Base-by-base conservation (phyloP, 2,113 vertebrate species). In the Etia nguti region DNA sequence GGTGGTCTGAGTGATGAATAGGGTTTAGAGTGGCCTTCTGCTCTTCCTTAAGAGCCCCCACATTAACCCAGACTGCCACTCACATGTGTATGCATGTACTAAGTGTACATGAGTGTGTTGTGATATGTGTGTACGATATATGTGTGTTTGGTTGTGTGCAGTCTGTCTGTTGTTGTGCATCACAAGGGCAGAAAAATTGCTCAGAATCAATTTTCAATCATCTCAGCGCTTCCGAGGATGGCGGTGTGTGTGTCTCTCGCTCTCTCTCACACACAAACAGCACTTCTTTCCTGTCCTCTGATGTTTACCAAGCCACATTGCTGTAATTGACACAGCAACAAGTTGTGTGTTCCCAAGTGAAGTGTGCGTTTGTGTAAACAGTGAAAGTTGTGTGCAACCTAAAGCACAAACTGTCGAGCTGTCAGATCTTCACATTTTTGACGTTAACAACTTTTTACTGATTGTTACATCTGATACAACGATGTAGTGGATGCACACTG, bases 1-100 rank as follows among this genome's bases (percentile, higher is more conserved):
- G 93, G 94, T 94, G 93, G 93, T 95, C 93, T 84, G 75, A 86
- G 83, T 92, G 85, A 94, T 93, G 91, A 95, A 93, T 87, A 75
- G 86, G 88, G 50, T 93, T 94, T 91, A 91, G 85, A 91, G 89
- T 87, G 91, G 84, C 91, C 89, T 92, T 88, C 81, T 89, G 89
- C 91, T 92, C 90, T 86, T 91, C 90, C 79, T 89, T 77, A 87
- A 85, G 88, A 92, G 86, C 62, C 82, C 36, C 80, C 70, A 65
- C 82, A 59, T 84, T 55, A 79, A 86, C 85, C 43, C 60, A 84
- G 77, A 77, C 89, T 92, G 84, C 84, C 92, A 91, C 79, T 93
- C 91, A 93, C 26, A 34, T 56, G 54, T 79, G 70, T 48, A 18
- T 79, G 77, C 83, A 82, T 54, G 80, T 13, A 15, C 16, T 84